phyloP scores from a whole-genome alignment of 2,113 vertebrate genomes.

The Mus musculus region GRCm39 chr5:138876001-138876500 shows the following conservation, averaged over 20 bases:
- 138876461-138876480: neutral
- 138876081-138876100: too few relatives aligned
- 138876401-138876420: neutral
- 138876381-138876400: neutral
- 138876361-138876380: neutral
- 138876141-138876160: neutral
- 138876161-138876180: neutral
- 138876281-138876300: neutral
- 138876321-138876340: too few relatives aligned
- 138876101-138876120: neutral
- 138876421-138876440: neutral
- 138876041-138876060: too few relatives aligned
- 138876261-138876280: too few relatives aligned
- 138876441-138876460: neutral
- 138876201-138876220: neutral
- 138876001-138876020: neutral
- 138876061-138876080: neutral
- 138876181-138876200: neutral
- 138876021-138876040: neutral
- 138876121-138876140: neutral
- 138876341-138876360: neutral
- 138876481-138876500: neutral
- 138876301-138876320: neutral
- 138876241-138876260: neutral
- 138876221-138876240: neutral